Conservation (phyloP, 2,797 vertebrate species). For the Phalloptychus januarius region DNA sequence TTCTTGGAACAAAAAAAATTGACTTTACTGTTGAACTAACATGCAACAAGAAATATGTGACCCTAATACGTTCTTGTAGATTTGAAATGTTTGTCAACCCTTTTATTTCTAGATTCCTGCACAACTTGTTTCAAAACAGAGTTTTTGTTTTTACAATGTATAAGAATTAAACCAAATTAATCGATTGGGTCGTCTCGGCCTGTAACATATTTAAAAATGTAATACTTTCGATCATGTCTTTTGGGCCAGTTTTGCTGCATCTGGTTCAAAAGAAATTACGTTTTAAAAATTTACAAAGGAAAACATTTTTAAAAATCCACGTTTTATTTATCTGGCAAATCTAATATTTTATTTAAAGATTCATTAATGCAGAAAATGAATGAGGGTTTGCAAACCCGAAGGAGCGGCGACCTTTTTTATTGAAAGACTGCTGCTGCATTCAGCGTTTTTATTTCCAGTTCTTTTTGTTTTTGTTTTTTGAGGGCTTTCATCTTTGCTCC, state of each 20-base stretch:
- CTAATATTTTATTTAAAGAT: neutral
- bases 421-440: neutral
- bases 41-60: neutral
- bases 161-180: neutral
- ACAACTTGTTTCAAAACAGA: neutral
- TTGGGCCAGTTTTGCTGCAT: neutral
- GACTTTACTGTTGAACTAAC: neutral
- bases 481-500: neutral
- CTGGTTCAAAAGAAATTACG: neutral
- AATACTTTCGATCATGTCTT: neutral
- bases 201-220: neutral
- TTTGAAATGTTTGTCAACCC: conserved; percentile 10
- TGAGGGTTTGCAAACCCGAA: neutral
- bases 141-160: neutral
- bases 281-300: neutral
- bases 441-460: neutral
- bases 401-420: neutral
- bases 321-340: neutral
- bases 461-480: neutral
- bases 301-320: no score
- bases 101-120: neutral
- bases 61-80: neutral
- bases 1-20: neutral
- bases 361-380: neutral
- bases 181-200: neutral